Conservation (phyloP, 1,140 invertebrate genomes). For the Coenobita brevimanus region DNA sequence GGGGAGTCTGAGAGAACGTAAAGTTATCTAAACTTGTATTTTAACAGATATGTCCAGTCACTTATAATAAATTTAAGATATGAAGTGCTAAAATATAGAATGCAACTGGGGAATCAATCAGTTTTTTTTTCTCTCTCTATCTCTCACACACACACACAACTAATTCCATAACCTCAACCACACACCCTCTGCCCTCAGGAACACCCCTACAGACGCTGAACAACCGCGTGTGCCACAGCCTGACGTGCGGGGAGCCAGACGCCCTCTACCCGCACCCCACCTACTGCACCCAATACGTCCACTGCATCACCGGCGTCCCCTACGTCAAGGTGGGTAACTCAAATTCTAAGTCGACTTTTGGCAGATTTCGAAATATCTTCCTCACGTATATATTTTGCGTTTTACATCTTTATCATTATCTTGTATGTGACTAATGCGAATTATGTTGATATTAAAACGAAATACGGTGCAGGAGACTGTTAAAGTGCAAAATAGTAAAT, state of each 20-base stretch:
- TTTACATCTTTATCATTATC: neutral
- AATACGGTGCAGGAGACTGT: neutral
- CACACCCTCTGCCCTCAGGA: neutral
- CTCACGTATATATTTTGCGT: neutral
- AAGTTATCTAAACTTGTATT: too few relatives aligned
- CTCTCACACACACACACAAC: neutral
- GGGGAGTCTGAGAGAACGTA: too few relatives aligned
- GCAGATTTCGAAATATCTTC: too few relatives aligned
- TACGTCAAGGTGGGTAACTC: slow-evolving; percentile 53
- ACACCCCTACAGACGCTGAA: neutral
- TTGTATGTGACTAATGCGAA: too few relatives aligned
- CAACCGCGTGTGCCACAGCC: slow-evolving; percentile 19
- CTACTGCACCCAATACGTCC: slow-evolving; percentile 48
- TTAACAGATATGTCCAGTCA: too few relatives aligned
- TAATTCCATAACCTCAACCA: neutral
- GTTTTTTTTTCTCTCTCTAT: neutral
- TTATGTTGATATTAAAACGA: too few relatives aligned
- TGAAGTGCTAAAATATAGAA: too few relatives aligned
- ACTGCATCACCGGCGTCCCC: slow-evolving; percentile 39
- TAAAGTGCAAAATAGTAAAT: too few relatives aligned
- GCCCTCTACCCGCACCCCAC: slow-evolving; percentile 44
- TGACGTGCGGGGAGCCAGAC: slow-evolving; percentile 27
- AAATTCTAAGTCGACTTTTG: too few relatives aligned
- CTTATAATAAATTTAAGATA: too few relatives aligned
- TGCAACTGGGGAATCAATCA: too few relatives aligned